Conservation (phyloP, 2,113 vertebrate species). For the Sciurus niger region DNA sequence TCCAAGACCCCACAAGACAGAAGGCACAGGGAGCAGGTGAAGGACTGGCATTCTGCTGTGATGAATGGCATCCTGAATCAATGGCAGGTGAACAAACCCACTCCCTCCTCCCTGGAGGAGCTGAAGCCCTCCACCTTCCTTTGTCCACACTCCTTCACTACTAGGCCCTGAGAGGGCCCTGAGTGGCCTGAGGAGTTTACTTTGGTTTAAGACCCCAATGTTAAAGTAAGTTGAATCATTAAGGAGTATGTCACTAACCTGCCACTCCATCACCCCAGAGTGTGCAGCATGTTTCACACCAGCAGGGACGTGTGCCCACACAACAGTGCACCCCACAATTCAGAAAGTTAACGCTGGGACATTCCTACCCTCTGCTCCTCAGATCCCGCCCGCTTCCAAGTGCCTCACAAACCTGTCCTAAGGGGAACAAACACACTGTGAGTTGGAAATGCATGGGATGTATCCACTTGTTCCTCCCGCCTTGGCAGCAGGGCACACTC, state of each 20-base stretch:
- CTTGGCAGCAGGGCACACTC: too few relatives aligned
- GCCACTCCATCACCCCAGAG: background rate
- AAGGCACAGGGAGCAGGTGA: background rate
- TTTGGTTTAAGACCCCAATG: background rate
- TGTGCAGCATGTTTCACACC: background rate
- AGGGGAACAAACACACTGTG: too few relatives aligned
- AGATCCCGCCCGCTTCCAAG: too few relatives aligned
- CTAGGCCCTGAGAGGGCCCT: background rate
- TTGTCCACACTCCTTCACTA: background rate
- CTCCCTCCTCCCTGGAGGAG: background rate
- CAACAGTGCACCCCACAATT: too few relatives aligned
- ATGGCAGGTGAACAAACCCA: background rate
- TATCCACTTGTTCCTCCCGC: too few relatives aligned
- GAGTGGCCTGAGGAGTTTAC: background rate
- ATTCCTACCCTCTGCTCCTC: too few relatives aligned
- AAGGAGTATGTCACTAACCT: background rate
- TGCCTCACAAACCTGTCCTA: too few relatives aligned
- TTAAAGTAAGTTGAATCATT: background rate
- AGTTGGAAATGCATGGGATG: too few relatives aligned
- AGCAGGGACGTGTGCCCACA: too few relatives aligned
- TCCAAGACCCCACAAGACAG: background rate
- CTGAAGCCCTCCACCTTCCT: background rate
- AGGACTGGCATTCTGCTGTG: background rate
- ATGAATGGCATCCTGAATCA: background rate
- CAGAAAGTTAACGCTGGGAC: too few relatives aligned